Evolutionary conservation across 2,797 vertebrate genomes (phyloP).

Genomic region (Mus caroli): DNA sequence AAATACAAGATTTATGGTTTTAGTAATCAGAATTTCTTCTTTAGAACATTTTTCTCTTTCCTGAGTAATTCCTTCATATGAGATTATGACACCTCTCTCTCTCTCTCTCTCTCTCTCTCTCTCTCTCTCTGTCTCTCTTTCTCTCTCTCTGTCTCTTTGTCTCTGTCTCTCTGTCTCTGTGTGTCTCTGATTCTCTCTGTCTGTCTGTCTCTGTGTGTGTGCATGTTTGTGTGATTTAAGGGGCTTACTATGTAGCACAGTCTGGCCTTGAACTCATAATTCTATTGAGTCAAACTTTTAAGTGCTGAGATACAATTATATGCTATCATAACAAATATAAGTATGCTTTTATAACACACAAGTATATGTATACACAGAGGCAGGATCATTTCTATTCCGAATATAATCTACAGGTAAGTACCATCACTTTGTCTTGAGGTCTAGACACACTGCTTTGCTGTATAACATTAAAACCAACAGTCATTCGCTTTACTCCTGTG

Average conservation of each 20-base stretch:
- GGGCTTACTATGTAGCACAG: neutral
- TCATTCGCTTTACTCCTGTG: neutral
- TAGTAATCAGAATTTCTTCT: conserved; percentile 23
- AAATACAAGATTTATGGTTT: neutral
- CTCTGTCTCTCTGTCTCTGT: neutral
- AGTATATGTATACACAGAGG: neutral
- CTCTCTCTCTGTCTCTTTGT: too few species aligned
- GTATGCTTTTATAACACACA: neutral
- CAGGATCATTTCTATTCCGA: conserved; percentile 2
- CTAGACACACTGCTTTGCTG: neutral
- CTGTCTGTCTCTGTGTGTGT: neutral
- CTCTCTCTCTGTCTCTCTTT: too few species aligned
- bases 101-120: too few species aligned
- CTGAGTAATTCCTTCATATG: neutral
- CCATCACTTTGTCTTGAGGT: conserved; percentile 2
- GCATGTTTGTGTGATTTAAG: neutral
- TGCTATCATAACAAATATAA: neutral
- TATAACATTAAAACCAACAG: neutral
- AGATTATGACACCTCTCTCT: neutral
- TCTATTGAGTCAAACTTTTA: neutral
- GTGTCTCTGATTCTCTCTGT: too few species aligned
- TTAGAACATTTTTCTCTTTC: neutral
- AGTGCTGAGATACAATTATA: neutral
- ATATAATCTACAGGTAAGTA: neutral
- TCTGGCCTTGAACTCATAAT: neutral